Percentiles rank a stretch among this genome's conserved stretches.
Evolutionary conservation across 1,140 invertebrate species (phyloP).

Genomic region (Nephotettix cincticeps): DNA sequence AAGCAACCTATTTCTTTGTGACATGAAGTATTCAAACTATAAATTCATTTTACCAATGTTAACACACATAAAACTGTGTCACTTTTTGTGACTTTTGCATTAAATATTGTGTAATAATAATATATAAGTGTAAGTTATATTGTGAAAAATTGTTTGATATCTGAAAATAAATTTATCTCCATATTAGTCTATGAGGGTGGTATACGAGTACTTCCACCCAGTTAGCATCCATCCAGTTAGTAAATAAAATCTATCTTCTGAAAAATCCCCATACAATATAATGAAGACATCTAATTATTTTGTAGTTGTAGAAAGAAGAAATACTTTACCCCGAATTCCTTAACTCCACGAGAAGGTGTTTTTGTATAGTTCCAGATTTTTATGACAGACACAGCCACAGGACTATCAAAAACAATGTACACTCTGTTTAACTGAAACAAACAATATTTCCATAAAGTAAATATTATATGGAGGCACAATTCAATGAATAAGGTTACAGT

Average conservation of each 20-base stretch:
- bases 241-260: neutral
- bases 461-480: neutral
- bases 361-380: slow-evolving; percentile 86
- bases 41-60: too few relatives aligned
- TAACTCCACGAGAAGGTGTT: slow-evolving; percentile 70
- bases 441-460: neutral
- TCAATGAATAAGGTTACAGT: neutral
- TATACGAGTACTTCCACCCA: neutral
- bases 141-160: too few relatives aligned
- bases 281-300: neutral
- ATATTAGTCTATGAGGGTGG: too few relatives aligned
- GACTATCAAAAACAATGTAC: slow-evolving; percentile 76
- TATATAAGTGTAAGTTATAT: too few relatives aligned
- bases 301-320: too few relatives aligned
- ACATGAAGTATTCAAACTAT: too few relatives aligned
- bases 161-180: too few relatives aligned
- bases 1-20: too few relatives aligned
- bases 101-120: too few relatives aligned
- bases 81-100: too few relatives aligned
- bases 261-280: too few relatives aligned
- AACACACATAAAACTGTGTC: too few relatives aligned
- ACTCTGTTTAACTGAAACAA: slow-evolving; percentile 60
- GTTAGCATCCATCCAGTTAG: neutral
- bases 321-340: slow-evolving; percentile 79
- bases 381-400: slow-evolving; percentile 69